These are phyloP conservation scores for Drosophila gaucha DNA, from an alignment of 2,888 invertebrate species.

Conservation along the genomic window DNA sequence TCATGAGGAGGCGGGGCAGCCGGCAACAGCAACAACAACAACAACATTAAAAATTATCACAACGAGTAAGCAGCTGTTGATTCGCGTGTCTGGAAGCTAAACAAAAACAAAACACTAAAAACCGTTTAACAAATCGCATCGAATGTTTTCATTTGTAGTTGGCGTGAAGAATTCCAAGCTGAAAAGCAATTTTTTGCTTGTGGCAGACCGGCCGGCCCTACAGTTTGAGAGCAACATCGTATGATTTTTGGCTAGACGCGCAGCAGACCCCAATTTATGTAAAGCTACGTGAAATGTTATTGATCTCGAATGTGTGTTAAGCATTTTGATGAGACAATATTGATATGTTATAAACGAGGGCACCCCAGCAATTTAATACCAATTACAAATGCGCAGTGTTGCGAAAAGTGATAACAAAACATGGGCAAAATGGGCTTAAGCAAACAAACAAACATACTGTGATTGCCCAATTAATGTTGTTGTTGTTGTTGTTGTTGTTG, in stretches of 20 bases:
- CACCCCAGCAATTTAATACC: slow-evolving; percentile 5
- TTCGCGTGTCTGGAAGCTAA: slow-evolving; percentile 57
- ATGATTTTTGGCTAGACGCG: slow-evolving; percentile 46
- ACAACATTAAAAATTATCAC: slow-evolving; percentile 48
- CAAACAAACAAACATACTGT: slow-evolving; percentile 6
- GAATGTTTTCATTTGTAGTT: slow-evolving; percentile 64
- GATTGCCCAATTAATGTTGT: slow-evolving; percentile 23
- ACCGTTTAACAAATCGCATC: slow-evolving; percentile 49
- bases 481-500: slow-evolving; percentile 10
- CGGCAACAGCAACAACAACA: slow-evolving; percentile 9
- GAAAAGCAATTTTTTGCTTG: not conserved
- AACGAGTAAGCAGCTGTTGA: slow-evolving; percentile 59
- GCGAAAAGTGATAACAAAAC: slow-evolving; percentile 18
- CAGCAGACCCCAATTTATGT: slow-evolving; percentile 8
- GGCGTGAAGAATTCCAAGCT: slow-evolving; percentile 18
- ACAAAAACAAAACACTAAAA: slow-evolving; percentile 22
- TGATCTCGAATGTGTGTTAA: not conserved
- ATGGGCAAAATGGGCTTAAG: slow-evolving; percentile 1
- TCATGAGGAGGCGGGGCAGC: slow-evolving; percentile 31
- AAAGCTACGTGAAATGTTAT: not conserved
- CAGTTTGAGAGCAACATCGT: slow-evolving; percentile 64
- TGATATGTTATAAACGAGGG: not conserved
- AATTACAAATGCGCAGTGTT: slow-evolving; percentile 11
- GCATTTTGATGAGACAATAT: not conserved
- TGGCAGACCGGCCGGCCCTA: slow-evolving; percentile 13